Evolutionary conservation across 2,113 vertebrate species (phyloP).

Genomic region (Zosterops lateralis): DNA sequence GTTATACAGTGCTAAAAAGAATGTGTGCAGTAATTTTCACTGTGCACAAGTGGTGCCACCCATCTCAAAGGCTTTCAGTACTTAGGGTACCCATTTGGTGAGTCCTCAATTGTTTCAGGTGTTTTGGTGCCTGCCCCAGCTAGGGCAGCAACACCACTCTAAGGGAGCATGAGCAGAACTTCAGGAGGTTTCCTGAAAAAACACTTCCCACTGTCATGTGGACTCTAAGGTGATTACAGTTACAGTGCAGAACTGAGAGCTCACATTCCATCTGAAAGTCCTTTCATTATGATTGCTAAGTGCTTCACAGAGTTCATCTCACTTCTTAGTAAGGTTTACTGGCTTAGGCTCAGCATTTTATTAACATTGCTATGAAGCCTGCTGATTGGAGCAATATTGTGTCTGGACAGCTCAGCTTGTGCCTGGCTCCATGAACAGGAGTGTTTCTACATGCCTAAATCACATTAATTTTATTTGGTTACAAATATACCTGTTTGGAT

Average conservation of each 20-base stretch:
- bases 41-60: neutral
- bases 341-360: neutral
- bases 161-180: neutral
- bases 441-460: neutral
- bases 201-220: rapidly evolving
- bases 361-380: neutral
- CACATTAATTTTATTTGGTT: neutral
- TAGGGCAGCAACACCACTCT: neutral
- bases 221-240: neutral
- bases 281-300: neutral
- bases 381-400: neutral
- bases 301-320: neutral
- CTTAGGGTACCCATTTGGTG: neutral
- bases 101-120: neutral
- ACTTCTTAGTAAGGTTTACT: neutral
- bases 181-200: neutral
- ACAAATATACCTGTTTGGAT: neutral
- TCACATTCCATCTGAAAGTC: neutral
- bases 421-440: neutral
- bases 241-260: neutral
- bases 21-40: neutral
- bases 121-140: neutral
- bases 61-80: neutral
- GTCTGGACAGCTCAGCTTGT: neutral
- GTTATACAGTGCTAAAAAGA: neutral